A percentile compares a stretch with the other conserved stretches of the same genome.
Evolutionary conservation across 2,113 vertebrate species (phyloP).

Genomic region (Capreolus pygargus): DNA sequence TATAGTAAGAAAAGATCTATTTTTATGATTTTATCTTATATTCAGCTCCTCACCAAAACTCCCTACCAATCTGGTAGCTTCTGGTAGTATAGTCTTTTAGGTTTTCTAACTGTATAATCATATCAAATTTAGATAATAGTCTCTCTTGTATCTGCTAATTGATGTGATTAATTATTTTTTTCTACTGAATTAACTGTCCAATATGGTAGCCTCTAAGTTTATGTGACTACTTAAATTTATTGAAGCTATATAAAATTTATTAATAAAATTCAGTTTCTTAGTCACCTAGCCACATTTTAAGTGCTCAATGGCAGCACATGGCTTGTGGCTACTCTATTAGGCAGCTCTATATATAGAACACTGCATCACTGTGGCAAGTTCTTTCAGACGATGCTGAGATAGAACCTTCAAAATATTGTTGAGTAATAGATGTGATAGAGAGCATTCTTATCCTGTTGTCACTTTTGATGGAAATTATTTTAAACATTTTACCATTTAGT

Average conservation of each 20-base stretch:
- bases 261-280: neutral
- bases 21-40: slow-evolving; percentile 2
- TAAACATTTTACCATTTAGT: slow-evolving; percentile 6
- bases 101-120: neutral
- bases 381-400: neutral
- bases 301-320: neutral
- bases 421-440: neutral
- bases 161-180: neutral
- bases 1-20: neutral
- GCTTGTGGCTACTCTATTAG: neutral
- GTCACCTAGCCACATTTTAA: neutral
- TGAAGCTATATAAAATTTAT: neutral
- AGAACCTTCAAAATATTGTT: neutral
- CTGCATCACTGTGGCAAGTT: neutral
- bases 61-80: neutral
- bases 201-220: neutral
- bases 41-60: neutral
- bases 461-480: neutral
- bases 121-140: slow-evolving; percentile 9
- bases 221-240: neutral
- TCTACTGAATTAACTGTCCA: neutral
- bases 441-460: neutral
- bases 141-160: neutral
- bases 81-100: neutral
- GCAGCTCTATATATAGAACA: neutral